phyloP scores from a whole-genome alignment of 2,113 vertebrate species.

The Microcebus ravelobensis region DNA sequence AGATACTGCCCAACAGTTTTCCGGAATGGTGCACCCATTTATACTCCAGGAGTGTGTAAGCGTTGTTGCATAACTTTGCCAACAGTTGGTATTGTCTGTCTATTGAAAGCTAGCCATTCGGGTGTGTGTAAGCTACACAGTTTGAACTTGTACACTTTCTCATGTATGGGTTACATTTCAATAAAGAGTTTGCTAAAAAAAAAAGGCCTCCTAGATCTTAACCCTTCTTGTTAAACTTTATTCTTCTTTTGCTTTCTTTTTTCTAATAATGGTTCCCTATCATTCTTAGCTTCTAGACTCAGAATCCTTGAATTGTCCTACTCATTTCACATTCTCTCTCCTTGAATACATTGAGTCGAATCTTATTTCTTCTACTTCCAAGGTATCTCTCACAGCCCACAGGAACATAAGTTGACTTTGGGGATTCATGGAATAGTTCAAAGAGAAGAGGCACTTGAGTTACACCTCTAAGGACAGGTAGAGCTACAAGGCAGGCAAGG shows the following conservation, averaged over 20 bases:
- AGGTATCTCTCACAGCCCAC: neutral
- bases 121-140: neutral
- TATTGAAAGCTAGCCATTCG: neutral
- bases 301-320: neutral
- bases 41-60: neutral
- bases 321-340: neutral
- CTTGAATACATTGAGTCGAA: neutral
- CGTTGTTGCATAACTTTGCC: neutral
- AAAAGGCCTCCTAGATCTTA: neutral
- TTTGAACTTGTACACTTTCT: neutral
- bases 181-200: neutral
- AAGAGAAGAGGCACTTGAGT: neutral
- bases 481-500: neutral
- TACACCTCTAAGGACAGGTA: neutral
- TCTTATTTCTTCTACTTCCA: neutral
- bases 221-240: neutral
- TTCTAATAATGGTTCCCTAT: neutral
- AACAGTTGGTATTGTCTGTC: neutral
- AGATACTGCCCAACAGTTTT: neutral
- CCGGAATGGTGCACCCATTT: neutral
- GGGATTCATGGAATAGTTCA: neutral
- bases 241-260: neutral
- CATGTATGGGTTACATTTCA: neutral
- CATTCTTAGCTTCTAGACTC: neutral
- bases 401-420: neutral